These are phyloP conservation scores for Nezara viridula DNA, from an alignment of 2,888 invertebrate genomes.

Conservation along the genomic window DNA sequence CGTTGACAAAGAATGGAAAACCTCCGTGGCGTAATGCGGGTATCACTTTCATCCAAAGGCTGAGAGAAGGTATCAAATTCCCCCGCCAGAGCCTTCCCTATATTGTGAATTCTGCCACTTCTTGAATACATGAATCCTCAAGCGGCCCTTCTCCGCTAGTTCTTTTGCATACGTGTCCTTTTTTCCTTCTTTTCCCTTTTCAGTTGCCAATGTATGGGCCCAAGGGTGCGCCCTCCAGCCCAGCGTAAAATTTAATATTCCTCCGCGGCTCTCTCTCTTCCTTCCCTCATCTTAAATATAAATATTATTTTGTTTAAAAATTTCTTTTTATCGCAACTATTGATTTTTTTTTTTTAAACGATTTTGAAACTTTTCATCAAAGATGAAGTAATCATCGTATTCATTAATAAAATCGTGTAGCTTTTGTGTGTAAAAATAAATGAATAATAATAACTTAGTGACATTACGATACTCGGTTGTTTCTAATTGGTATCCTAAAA, in stretches of 20 bases:
- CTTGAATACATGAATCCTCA: conserved; percentile 58
- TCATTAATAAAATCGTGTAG: no score
- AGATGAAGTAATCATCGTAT: neutral
- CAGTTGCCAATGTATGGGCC: conserved; percentile 35
- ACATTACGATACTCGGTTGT: no score
- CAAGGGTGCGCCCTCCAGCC: conserved; percentile 42
- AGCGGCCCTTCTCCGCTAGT: conserved; percentile 39
- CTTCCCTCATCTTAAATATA: conserved; percentile 10
- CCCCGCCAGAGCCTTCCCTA: conserved; percentile 25
- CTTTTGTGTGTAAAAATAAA: no score
- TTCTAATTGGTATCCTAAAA: no score
- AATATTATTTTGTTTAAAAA: conserved; percentile 19
- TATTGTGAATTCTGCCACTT: conserved; percentile 59
- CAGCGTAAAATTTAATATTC: conserved; percentile 49
- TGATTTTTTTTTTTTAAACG: neutral
- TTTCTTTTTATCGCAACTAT: neutral
- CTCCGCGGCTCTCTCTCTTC: neutral
- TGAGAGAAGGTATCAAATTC: conserved; percentile 55
- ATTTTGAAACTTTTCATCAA: neutral
- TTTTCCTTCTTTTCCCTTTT: conserved; percentile 31
- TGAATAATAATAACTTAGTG: no score
- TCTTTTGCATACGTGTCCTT: conserved; percentile 56
- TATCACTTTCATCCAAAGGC: conserved; percentile 57
- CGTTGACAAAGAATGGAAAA: conserved; percentile 47
- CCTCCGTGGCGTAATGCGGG: conserved; percentile 11